Evolutionary conservation across 2,888 invertebrate species (phyloP).

Genomic region (Torymus aiolomorphi): DNA sequence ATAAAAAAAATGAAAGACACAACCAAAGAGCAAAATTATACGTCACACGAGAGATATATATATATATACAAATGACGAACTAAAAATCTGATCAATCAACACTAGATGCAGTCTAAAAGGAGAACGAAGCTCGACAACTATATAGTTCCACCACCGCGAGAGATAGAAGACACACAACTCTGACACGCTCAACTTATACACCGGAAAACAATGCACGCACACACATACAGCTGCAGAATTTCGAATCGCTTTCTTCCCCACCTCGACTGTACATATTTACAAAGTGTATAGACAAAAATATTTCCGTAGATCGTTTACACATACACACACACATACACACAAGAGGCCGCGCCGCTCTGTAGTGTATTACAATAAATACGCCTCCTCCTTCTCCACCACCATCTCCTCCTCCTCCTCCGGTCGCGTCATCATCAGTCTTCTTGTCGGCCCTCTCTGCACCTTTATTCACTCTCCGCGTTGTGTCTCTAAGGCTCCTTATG

Average conservation of each 20-base stretch:
- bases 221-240: neutral
- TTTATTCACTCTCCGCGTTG: conserved; percentile 13
- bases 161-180: too few species aligned
- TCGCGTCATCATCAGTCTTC: neutral
- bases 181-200: too few species aligned
- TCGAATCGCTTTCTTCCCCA: neutral
- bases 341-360: conserved; percentile 13
- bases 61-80: too few species aligned
- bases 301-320: conserved; percentile 19
- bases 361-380: conserved; percentile 6
- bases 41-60: too few species aligned
- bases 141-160: too few species aligned
- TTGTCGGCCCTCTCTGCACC: conserved; percentile 7
- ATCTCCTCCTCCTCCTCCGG: neutral
- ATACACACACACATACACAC: neutral
- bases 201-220: too few species aligned
- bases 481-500: conserved; percentile 50
- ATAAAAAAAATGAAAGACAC: too few species aligned
- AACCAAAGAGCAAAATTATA: too few species aligned
- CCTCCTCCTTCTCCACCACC: conserved; percentile 18
- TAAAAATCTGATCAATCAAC: too few species aligned
- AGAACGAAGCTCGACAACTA: too few species aligned
- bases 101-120: too few species aligned
- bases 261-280: conserved; percentile 53
- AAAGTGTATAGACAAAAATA: conserved; percentile 56